Evolutionary conservation across 2,888 invertebrate species (phyloP).

Genomic region (Coecobrya sp.): DNA sequence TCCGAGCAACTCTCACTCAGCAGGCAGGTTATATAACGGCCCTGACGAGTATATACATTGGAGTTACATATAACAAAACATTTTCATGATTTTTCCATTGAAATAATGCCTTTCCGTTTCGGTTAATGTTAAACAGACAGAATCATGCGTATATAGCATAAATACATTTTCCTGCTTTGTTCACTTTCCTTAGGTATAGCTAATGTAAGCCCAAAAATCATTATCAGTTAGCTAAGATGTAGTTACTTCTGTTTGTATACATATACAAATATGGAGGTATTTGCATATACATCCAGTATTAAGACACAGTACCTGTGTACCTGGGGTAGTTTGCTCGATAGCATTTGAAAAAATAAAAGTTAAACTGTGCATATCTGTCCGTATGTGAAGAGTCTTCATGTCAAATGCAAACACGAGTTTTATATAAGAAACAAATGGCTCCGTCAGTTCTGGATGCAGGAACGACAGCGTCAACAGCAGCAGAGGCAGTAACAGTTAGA

Average conservation of each 20-base stretch:
- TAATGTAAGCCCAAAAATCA: too few relatives aligned
- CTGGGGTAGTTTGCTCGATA: background rate
- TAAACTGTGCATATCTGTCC: background rate
- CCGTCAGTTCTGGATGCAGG: background rate
- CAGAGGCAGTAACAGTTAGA: conserved; percentile 62
- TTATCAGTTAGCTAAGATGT: too few relatives aligned
- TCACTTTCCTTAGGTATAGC: too few relatives aligned
- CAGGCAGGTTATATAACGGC: background rate
- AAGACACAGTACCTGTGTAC: background rate
- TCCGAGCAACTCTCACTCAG: background rate
- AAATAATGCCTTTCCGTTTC: background rate
- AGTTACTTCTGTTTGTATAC: too few relatives aligned
- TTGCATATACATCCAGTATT: too few relatives aligned
- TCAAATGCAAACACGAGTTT: conserved; percentile 15
- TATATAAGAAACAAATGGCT: background rate
- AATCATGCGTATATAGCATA: background rate
- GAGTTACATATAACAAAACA: background rate
- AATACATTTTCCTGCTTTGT: background rate
- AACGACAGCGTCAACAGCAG: conserved; percentile 49
- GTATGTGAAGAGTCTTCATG: background rate
- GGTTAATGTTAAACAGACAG: background rate
- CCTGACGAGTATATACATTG: background rate
- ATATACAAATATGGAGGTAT: too few relatives aligned
- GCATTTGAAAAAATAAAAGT: background rate
- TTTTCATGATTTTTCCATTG: conserved; percentile 20